Evolutionary conservation across 2,797 vertebrate species (phyloP).

Genomic region (Knipowitschia caucasica): DNA sequence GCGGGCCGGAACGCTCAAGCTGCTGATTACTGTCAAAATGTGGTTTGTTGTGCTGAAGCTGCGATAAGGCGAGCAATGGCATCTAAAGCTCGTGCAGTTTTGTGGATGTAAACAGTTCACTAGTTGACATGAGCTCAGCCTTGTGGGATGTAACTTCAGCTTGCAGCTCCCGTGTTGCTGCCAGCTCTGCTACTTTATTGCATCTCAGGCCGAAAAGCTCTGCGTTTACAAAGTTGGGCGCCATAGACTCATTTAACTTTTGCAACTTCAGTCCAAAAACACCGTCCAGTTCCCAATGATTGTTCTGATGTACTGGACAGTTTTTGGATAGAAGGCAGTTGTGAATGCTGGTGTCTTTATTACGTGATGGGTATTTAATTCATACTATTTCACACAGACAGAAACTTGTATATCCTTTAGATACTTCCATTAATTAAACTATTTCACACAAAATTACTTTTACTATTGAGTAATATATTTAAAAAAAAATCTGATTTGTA

Average conservation of each 20-base stretch:
- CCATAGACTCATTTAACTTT: conserved; percentile 11
- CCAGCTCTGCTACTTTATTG: conserved; percentile 37
- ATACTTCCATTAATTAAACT: not conserved
- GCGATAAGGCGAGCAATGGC: conserved; percentile 24
- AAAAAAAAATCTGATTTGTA: no score
- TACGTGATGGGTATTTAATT: not conserved
- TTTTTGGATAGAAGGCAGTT: conserved; percentile 7
- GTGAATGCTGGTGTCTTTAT: conserved; percentile 9
- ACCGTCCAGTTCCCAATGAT: conserved; percentile 16
- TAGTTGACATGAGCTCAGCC: conserved; percentile 44
- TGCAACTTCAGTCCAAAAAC: conserved; percentile 22
- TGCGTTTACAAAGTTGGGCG: conserved; percentile 25
- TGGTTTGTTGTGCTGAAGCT: conserved; percentile 40
- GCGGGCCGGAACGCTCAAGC: conserved; percentile 16
- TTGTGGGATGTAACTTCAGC: conserved; percentile 39
- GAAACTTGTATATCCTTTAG: not conserved
- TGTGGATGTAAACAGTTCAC: conserved; percentile 58
- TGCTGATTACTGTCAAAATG: conserved; percentile 48
- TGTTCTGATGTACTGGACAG: conserved; percentile 7
- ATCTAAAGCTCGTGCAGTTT: conserved; percentile 41
- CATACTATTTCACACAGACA: not conserved
- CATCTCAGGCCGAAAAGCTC: conserved; percentile 40
- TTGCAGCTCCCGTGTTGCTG: conserved; percentile 34
- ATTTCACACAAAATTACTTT: not conserved
- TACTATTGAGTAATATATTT: no score